Evolutionary conservation across 2,797 vertebrate genomes (phyloP).

Genomic region (Sebastolobus alascanus): DNA sequence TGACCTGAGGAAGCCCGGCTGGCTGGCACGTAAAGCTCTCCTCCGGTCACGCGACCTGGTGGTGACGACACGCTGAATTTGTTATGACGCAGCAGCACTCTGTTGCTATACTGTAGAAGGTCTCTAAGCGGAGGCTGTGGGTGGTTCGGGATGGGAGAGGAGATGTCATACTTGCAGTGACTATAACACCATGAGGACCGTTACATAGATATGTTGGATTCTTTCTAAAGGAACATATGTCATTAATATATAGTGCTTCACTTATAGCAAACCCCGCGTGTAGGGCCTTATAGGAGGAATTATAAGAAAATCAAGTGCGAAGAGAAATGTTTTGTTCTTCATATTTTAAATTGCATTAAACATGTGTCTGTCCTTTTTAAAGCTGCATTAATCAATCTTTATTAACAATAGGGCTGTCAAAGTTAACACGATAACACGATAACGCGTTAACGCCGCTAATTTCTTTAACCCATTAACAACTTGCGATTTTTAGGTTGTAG

Average conservation of each 20-base stretch:
- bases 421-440: no score
- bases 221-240: not conserved
- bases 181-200: not conserved
- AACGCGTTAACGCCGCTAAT: no score
- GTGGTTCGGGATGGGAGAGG: not conserved
- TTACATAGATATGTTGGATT: not conserved
- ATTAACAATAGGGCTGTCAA: no score
- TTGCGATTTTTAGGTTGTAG: no score
- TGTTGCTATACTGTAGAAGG: not conserved
- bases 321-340: not conserved
- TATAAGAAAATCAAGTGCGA: not conserved
- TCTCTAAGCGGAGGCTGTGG: not conserved
- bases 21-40: not conserved
- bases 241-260: not conserved
- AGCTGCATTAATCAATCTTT: no score
- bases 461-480: no score
- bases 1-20: conserved; percentile 33
- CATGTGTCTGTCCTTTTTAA: not conserved
- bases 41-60: conserved; percentile 10
- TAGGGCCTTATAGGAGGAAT: not conserved
- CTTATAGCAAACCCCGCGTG: not conserved
- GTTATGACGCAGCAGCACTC: conserved; percentile 8
- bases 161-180: not conserved
- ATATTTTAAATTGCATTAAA: not conserved
- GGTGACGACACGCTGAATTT: conserved; percentile 4